phyloP scores from a whole-genome alignment of 92 coral and sea anemone genomes.

The Paragorgia papillata region DNA sequence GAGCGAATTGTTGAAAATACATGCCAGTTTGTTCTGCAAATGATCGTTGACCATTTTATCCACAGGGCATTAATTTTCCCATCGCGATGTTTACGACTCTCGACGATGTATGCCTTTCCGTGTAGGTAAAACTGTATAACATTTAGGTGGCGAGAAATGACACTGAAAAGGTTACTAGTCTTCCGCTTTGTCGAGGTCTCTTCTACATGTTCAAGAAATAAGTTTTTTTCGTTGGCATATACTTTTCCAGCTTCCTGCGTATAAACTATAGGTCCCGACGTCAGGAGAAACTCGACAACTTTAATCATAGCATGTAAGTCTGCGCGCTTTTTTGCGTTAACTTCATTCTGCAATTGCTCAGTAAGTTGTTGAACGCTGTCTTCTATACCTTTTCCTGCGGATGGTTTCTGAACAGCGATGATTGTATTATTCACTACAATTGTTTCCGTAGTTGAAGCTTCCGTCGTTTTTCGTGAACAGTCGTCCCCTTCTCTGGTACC shows the following conservation, averaged over 20 bases:
- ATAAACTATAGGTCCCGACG: conserved; percentile 4
- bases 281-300: no score
- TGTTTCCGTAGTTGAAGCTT: not conserved
- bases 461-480: not conserved
- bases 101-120: conserved; percentile 48
- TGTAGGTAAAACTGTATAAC: conserved; percentile 32
- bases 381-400: not conserved
- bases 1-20: conserved; percentile 21
- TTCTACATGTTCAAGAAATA: conserved; percentile 4
- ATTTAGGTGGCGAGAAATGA: conserved; percentile 30
- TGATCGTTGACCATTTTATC: conserved; percentile 24
- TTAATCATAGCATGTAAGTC: not conserved
- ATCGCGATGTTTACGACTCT: conserved; percentile 8
- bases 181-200: not conserved
- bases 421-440: not conserved
- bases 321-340: not conserved
- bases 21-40: conserved; percentile 26
- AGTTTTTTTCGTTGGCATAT: conserved; percentile 2
- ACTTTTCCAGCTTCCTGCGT: conserved; percentile 39
- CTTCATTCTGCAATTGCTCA: not conserved
- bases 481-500: conserved; percentile 35
- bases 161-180: conserved; percentile 6
- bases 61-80: conserved; percentile 1
- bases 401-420: not conserved
- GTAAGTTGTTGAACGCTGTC: not conserved